Conservation (phyloP, 1,140 invertebrate genomes). For the Augochlora pura region DNA sequence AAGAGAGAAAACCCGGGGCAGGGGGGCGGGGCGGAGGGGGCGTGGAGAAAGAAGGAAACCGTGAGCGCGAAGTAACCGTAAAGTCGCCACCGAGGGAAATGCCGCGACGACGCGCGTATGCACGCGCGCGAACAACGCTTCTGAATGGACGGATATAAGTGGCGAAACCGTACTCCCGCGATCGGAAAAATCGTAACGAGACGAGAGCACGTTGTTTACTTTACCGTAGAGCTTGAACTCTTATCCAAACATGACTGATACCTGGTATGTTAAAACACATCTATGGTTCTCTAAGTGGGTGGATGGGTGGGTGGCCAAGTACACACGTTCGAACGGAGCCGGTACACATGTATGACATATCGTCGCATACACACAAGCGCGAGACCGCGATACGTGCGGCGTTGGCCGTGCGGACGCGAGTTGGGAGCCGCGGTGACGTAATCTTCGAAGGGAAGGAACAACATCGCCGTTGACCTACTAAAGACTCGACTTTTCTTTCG, state of each 20-base stretch:
- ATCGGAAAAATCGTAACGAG: background rate
- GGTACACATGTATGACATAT: constrained; percentile 42
- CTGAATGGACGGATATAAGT: background rate
- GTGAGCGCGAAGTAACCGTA: background rate
- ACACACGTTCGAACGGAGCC: constrained; percentile 30
- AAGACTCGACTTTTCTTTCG: constrained; percentile 61
- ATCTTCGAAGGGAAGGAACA: constrained; percentile 68
- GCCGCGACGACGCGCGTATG: background rate
- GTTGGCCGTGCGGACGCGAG: constrained; percentile 55
- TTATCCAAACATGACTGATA: constrained; percentile 30
- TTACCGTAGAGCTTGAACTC: background rate
- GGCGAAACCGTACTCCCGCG: background rate
- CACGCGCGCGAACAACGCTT: background rate
- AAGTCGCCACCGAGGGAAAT: background rate
- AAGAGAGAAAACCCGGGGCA: too few relatives aligned
- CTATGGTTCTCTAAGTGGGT: constrained; percentile 54
- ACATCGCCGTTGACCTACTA: constrained; percentile 69
- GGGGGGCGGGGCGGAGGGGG: too few relatives aligned
- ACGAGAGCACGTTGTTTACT: constrained; percentile 1
- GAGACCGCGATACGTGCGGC: constrained; percentile 9
- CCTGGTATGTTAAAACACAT: constrained; percentile 44
- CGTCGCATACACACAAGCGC: constrained; percentile 43
- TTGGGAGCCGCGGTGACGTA: constrained; percentile 62
- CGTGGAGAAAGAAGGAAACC: background rate
- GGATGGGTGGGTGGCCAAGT: constrained; percentile 60